phyloP scores from a whole-genome alignment of 2,113 vertebrate species.

The Hylia prasina region DNA sequence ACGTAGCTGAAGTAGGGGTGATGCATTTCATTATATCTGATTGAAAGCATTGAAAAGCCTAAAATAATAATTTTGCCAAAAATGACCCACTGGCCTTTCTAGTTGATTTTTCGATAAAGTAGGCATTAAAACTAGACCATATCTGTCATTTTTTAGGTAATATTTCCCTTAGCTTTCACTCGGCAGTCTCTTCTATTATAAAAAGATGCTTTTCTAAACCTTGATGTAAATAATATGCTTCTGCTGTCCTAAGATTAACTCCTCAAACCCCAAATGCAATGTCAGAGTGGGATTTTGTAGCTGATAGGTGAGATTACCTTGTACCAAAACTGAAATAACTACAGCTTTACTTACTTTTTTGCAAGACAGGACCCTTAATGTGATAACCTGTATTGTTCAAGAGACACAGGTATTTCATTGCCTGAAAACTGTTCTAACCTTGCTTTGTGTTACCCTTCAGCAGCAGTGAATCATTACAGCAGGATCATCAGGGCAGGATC shows the following conservation, averaged over 20 bases:
- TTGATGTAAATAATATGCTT: neutral
- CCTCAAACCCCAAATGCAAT: neutral
- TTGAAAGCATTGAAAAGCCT: neutral
- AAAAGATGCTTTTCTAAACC: neutral
- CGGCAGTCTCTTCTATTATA: neutral
- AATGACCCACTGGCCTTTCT: neutral
- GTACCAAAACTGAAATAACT: neutral
- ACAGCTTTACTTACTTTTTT: neutral
- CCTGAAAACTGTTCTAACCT: constrained; percentile 31
- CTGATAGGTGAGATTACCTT: neutral
- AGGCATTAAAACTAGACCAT: neutral
- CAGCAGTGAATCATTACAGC: constrained; percentile 42
- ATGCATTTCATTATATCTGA: neutral
- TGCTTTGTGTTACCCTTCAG: constrained; percentile 47
- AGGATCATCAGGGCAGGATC: constrained; percentile 11
- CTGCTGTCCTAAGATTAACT: neutral
- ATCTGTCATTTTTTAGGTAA: neutral
- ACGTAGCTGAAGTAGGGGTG: neutral
- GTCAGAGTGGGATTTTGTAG: neutral
- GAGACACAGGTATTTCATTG: neutral
- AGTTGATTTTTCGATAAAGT: neutral
- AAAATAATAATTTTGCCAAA: neutral
- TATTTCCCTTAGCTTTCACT: neutral
- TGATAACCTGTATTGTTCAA: neutral
- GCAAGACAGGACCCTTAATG: neutral